These are phyloP conservation scores for Sebastes minor DNA, from an alignment of 2,797 vertebrate species.

Conservation along the genomic window DNA sequence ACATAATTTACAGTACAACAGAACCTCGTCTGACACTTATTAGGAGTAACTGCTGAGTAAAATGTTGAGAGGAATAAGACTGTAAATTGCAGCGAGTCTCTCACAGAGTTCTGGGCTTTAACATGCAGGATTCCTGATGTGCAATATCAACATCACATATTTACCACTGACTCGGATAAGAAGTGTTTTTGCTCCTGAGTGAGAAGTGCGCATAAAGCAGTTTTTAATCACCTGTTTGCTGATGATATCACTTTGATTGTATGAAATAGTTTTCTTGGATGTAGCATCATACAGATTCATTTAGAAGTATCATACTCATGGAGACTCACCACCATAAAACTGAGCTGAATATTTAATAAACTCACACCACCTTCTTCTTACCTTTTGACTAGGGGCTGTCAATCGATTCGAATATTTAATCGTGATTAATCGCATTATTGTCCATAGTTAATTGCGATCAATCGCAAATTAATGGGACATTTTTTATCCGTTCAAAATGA, in stretches of 20 bases:
- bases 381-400: neutral
- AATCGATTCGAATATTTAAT: no score
- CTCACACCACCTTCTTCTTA: neutral
- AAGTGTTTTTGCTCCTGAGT: neutral
- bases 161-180: neutral
- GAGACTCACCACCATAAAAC: neutral
- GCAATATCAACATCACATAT: neutral
- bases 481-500: no score
- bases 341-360: neutral
- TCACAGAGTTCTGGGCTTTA: neutral
- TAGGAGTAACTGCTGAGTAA: neutral
- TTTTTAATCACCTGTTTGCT: neutral
- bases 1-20: neutral
- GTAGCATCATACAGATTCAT: neutral
- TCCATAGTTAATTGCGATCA: no score
- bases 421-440: no score
- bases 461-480: no score
- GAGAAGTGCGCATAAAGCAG: neutral
- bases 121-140: neutral
- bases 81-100: neutral
- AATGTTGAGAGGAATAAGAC: neutral
- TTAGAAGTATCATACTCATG: neutral
- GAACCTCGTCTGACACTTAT: neutral
- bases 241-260: neutral
- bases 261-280: neutral